These are phyloP conservation scores for Lutraria rhynchaena DNA, from an alignment of 1,140 invertebrate species.

Conservation along the genomic window DNA sequence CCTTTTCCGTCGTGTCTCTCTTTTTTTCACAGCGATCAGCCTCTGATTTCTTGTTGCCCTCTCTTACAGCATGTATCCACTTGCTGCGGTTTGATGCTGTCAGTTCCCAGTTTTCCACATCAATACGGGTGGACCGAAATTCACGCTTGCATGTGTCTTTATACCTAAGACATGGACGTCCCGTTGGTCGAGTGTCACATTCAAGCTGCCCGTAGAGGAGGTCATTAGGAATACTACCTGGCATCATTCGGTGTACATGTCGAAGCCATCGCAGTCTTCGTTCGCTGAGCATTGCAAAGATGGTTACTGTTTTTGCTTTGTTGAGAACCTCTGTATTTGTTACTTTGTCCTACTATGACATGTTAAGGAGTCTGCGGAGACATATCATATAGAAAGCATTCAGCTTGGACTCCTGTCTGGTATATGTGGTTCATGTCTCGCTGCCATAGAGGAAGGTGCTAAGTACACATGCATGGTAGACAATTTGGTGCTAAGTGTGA, in stretches of 20 bases:
- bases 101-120: background rate
- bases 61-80: background rate
- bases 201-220: conserved; percentile 4
- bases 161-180: too few relatives aligned
- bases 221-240: background rate
- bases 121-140: background rate
- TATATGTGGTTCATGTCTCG: too few relatives aligned
- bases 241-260: background rate
- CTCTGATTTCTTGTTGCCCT: background rate
- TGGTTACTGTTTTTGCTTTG: background rate
- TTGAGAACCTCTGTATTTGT: conserved; percentile 33
- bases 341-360: conserved; percentile 42
- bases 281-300: background rate
- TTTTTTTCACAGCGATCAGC: too few relatives aligned
- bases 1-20: background rate
- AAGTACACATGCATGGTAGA: conserved; percentile 47
- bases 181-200: too few relatives aligned
- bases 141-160: too few relatives aligned
- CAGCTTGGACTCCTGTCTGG: too few relatives aligned
- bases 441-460: too few relatives aligned
- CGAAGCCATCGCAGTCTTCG: background rate
- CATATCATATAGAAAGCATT: too few relatives aligned
- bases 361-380: too few relatives aligned
- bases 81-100: background rate
- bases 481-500: conserved; percentile 47